Base-by-base conservation (phyloP, 2,797 vertebrate species). In the Pseudochromis fuscus region DNA sequence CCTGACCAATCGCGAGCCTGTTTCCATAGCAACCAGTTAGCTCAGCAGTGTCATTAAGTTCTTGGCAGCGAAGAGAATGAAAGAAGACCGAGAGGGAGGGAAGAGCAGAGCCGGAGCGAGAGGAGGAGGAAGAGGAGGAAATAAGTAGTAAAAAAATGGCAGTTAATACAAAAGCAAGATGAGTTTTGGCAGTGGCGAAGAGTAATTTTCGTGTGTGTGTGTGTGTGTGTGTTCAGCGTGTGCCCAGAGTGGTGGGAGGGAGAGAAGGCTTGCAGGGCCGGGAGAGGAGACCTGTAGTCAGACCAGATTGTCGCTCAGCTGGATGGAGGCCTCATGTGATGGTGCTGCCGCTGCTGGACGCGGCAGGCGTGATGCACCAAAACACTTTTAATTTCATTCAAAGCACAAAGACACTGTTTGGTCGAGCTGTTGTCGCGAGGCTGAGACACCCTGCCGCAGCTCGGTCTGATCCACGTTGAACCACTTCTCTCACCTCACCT, bases 11-110 rank as follows among this genome's bases (percentile, higher is more conserved):
- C 79, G 30, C 40, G 3, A 33, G 83, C 77, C 67, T 89, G 93
- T 94, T 87, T 84, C 92, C 90, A 85, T 89, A 80, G 89, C 83
- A 88, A 93, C 89, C 33, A 74, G 81, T 91, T 87, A 75, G 89
- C 86, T 88, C 85, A 78, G 84, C 77, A 60, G 83, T 87, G 90
- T 88, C 89, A 91, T 88, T 92, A 91, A 92, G 85, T 89, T 88
- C 90, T 88, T 91, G 88, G 92, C 89, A 89, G 87, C 68, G 18
- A 69, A 55, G 77, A 91, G 88, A 89, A 90, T 86, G 85, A 88
- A 90, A 88, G 84, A 83, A 85, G 74, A 83, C 63, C 38, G 13
- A 69, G 80, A 88, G 86, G 72, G 76, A 83, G 75, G 68, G 72
- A 82, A 59, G 76, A 73, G 63, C 52, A 40, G 52, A 67, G 79